These are phyloP conservation scores for Tautogolabrus adspersus DNA, from an alignment of 2,113 vertebrate species.

Conservation along the genomic window DNA sequence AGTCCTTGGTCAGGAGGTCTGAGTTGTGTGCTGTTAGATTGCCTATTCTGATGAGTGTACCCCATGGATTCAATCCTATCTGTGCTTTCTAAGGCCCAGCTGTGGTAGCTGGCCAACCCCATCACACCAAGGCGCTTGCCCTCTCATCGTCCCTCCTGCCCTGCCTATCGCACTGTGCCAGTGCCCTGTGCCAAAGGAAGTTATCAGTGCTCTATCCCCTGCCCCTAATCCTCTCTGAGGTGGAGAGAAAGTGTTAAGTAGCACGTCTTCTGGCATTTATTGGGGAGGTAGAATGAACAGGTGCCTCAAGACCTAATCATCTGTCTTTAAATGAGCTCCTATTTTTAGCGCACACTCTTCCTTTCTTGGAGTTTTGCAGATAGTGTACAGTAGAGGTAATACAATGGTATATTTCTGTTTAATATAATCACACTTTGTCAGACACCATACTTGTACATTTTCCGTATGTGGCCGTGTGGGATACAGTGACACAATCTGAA, in stretches of 20 bases:
- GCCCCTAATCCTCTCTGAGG: constrained; percentile 63
- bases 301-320: constrained; percentile 64
- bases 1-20: constrained; percentile 75
- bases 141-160: constrained; percentile 32
- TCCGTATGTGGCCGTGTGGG: constrained; percentile 6
- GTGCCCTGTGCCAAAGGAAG: constrained; percentile 61
- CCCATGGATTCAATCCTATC: constrained; percentile 63
- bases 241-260: constrained; percentile 66
- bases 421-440: constrained; percentile 8
- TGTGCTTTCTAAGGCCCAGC: constrained; percentile 71
- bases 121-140: constrained; percentile 46
- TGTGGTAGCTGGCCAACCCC: constrained; percentile 54
- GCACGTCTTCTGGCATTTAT: constrained; percentile 62
- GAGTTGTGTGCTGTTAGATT: constrained; percentile 62
- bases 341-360: constrained; percentile 61
- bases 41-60: constrained; percentile 70
- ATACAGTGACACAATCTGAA: constrained; percentile 8
- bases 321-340: constrained; percentile 67
- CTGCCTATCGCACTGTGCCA: constrained; percentile 52
- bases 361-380: constrained; percentile 47
- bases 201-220: constrained; percentile 64
- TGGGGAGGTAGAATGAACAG: constrained; percentile 68
- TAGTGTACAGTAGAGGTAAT: constrained; percentile 35
- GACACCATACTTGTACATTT: constrained; percentile 8
- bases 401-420: constrained; percentile 33